Evolutionary conservation across 2,888 invertebrate species (phyloP).

Genomic region (Synergus japonicus): DNA sequence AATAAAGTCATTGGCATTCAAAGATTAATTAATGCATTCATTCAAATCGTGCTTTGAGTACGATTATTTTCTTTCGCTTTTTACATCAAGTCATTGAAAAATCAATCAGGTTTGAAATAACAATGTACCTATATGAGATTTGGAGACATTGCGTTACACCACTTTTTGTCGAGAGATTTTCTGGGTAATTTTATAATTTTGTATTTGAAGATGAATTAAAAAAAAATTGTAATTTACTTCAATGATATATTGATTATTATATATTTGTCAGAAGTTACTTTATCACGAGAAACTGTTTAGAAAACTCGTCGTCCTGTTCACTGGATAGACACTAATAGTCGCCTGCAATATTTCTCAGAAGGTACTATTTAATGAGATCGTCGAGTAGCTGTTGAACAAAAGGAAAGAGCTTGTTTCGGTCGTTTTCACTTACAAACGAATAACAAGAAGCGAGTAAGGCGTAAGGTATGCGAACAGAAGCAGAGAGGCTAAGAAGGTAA

Average conservation of each 20-base stretch:
- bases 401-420: conserved; percentile 38
- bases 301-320: conserved; percentile 13
- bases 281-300: background rate
- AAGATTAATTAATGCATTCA: no score
- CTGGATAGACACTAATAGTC: conserved; percentile 2
- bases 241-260: background rate
- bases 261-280: background rate
- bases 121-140: no score
- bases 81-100: no score
- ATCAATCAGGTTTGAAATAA: no score
- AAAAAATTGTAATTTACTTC: no score
- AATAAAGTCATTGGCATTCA: no score
- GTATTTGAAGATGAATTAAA: no score
- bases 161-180: no score
- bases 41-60: no score
- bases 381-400: conserved; percentile 5
- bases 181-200: no score
- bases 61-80: no score
- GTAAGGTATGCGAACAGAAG: conserved; percentile 34
- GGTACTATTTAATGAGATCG: conserved; percentile 27
- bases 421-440: conserved; percentile 35
- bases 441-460: conserved; percentile 25
- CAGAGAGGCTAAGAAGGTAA: conserved; percentile 27
- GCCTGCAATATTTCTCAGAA: conserved; percentile 16
- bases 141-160: no score